Evolutionary conservation across 2,113 vertebrate genomes (phyloP), one percentile per base, ranked within the genome.

Genomic region (Mastomys coucha): DNA sequence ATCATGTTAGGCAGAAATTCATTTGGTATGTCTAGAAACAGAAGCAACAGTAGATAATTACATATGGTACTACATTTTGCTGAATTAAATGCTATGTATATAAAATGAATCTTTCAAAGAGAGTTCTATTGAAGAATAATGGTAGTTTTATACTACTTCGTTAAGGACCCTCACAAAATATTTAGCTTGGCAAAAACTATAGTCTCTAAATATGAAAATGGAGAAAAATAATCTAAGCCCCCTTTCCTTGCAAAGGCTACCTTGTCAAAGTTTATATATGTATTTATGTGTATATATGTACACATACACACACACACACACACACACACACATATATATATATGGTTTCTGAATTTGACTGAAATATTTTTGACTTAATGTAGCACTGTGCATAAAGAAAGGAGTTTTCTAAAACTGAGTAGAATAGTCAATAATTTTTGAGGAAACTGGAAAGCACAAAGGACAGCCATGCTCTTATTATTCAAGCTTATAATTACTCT

Each of bases 301-400:
- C 33, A 5, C 33, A n/a, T n/a, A n/a, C n/a, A 17, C 33, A 5
- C 33, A 17, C 33, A 5, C 33, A 17, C 33, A 5, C 33, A 17
- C 33, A 5, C 33, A 17, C 33, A 5, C 33, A 17, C 33, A 5
- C 33, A 17, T 49, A 28, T 36, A 3, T n/a, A 7, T 39, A 16
- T 39, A 26, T 96, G 95, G 86, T 67, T 94, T 96, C 91, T 95
- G 87, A 97, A 95, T 80, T 96, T 82, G 92, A 86, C 94, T 97
- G 96, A 95, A 97, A 91, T 95, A 88, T 95, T 96, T 95, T 97
- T 97, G 96, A 97, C 96, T 97, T 96, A 95, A 95, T 96, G 53
- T 91, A 96, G 82, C 88, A 97, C 67, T 63, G 93, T 94, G 31
- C 28, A 91, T 97, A 96, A 94, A 95, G 94, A 77, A 92, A 96